Percentiles rank a stretch among this genome's conserved stretches.
These are phyloP conservation scores for Lutjanus argentimaculatus DNA, from an alignment of 2,797 vertebrate species.

Conservation along the genomic window DNA sequence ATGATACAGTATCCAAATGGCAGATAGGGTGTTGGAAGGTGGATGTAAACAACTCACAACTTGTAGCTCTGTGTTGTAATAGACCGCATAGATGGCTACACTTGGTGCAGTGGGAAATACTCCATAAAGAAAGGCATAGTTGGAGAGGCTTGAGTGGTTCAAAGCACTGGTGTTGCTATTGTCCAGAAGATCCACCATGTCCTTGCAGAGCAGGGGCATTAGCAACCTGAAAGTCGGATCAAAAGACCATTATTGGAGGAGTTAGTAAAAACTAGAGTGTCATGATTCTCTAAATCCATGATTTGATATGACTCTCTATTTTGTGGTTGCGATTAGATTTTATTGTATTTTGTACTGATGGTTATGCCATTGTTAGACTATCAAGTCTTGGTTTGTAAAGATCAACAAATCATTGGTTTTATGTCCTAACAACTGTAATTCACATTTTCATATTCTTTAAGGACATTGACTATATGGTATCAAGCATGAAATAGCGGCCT, in stretches of 20 bases:
- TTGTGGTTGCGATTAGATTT: too few species aligned
- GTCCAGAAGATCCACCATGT: conserved; percentile 96
- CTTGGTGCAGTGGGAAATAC: conserved; percentile 97
- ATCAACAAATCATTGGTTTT: too few species aligned
- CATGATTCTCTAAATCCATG: too few species aligned
- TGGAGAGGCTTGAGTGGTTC: conserved; percentile 96
- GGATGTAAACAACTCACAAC: conserved; percentile 90
- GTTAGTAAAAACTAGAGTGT: neutral
- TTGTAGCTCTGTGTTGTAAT: conserved; percentile 97
- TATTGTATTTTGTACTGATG: too few species aligned
- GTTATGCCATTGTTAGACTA: too few species aligned
- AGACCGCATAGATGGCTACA: conserved; percentile 96
- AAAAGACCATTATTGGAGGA: conserved; percentile 30
- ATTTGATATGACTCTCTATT: too few species aligned
- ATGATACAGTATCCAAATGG: neutral
- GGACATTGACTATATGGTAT: too few species aligned
- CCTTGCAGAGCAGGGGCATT: conserved; percentile 95
- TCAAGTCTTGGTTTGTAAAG: too few species aligned
- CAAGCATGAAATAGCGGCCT: too few species aligned
- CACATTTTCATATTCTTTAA: too few species aligned
- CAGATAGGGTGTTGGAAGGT: neutral
- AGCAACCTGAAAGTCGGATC: conserved; percentile 86
- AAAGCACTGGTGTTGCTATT: conserved; percentile 78
- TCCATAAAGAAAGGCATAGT: conserved; percentile 98
- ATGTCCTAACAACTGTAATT: too few species aligned